Evolutionary conservation across 1,140 invertebrate genomes (phyloP).

Genomic region (Drosophila orena): DNA sequence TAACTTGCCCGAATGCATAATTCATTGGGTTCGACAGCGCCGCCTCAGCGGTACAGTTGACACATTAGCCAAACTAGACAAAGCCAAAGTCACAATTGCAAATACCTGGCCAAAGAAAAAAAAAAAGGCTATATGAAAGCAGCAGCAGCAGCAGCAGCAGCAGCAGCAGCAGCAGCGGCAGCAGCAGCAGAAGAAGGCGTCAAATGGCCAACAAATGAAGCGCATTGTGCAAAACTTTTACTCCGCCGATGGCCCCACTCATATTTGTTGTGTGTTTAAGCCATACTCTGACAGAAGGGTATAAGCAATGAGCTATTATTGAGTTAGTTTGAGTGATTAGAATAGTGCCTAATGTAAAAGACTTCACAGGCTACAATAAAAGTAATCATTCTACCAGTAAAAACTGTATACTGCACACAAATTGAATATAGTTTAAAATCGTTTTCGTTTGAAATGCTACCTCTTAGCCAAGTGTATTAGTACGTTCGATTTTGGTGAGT

Average conservation of each 20-base stretch:
- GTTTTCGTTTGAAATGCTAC: too few relatives aligned
- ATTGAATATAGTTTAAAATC: too few relatives aligned
- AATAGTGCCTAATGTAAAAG: neutral
- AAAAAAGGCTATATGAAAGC: slow-evolving; percentile 17
- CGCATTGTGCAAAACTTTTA: slow-evolving; percentile 80
- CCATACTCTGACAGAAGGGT: slow-evolving; percentile 8
- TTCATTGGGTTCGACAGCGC: slow-evolving; percentile 62
- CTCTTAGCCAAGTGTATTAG: slow-evolving; percentile 14
- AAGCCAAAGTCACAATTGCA: slow-evolving; percentile 58
- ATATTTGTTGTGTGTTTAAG: slow-evolving; percentile 53
- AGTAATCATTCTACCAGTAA: too few relatives aligned
- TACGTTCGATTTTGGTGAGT: slow-evolving; percentile 6
- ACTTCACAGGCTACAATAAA: too few relatives aligned
- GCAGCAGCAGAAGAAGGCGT: slow-evolving; percentile 59
- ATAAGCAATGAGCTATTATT: neutral
- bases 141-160: slow-evolving; percentile 27
- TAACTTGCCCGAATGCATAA: slow-evolving; percentile 75
- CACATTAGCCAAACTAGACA: slow-evolving; percentile 59
- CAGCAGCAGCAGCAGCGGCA: slow-evolving; percentile 15
- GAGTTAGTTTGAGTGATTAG: neutral
- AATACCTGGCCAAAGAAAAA: slow-evolving; percentile 63
- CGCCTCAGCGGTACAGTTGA: slow-evolving; percentile 59
- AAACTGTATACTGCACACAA: too few relatives aligned
- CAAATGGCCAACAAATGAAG: slow-evolving; percentile 75
- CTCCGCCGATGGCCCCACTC: slow-evolving; percentile 48